phyloP scores from a whole-genome alignment of 2,888 invertebrate species.

The Tridacna crocea region DNA sequence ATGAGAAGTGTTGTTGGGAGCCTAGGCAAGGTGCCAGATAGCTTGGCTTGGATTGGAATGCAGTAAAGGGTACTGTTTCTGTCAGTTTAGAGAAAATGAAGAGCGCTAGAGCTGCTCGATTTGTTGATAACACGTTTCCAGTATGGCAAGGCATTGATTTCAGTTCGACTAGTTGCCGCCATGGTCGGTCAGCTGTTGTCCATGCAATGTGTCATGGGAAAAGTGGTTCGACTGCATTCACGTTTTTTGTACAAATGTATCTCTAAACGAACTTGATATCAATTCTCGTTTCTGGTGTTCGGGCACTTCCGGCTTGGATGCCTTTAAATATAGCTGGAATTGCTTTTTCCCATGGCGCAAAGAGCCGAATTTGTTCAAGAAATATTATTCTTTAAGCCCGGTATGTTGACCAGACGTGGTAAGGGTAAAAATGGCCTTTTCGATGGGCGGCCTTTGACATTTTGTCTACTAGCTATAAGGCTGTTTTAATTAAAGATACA shows the following conservation, averaged over 20 bases:
- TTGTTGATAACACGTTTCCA: background rate
- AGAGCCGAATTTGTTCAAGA: background rate
- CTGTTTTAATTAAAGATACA: background rate
- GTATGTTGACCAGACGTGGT: conserved; percentile 5
- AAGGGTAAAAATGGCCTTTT: conserved; percentile 22
- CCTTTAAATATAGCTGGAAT: conserved; percentile 17
- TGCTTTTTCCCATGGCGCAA: conserved; percentile 33
- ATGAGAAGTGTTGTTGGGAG: conserved; percentile 54
- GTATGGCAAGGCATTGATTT: conserved; percentile 16
- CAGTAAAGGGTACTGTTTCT: conserved; percentile 27
- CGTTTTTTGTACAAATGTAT: conserved; percentile 34
- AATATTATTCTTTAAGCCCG: conserved; percentile 6
- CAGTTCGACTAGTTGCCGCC: conserved; percentile 35
- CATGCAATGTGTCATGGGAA: conserved; percentile 37
- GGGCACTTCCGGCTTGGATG: conserved; percentile 19
- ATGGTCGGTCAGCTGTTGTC: conserved; percentile 43
- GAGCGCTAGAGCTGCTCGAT: conserved; percentile 14
- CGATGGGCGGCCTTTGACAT: conserved; percentile 11
- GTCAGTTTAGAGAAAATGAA: conserved; percentile 35
- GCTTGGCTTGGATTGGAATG: conserved; percentile 52
- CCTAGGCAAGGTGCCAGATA: conserved; percentile 35
- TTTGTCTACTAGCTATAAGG: conserved; percentile 11
- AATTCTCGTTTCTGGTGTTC: conserved; percentile 29
- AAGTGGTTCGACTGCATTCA: conserved; percentile 28
- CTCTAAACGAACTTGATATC: conserved; percentile 25